Evolutionary conservation across 1,140 invertebrate genomes (phyloP), one percentile per base, ranked within the genome.

Genomic region (Prorops nasuta): DNA sequence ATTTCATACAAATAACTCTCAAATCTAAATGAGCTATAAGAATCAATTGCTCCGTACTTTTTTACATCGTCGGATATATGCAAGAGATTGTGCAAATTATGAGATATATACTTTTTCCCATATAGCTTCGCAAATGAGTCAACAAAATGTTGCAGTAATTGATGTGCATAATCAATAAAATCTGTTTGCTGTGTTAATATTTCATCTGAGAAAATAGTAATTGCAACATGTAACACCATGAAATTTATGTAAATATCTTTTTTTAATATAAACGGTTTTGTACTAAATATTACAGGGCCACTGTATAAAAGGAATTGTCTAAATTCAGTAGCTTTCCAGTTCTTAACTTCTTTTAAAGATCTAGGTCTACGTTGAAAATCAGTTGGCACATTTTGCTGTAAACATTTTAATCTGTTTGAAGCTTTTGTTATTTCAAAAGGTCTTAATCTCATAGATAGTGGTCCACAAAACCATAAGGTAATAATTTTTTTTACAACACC

Each of bases 311-410:
- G 16, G 48, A 64, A 53, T 42, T 44, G 34, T 16, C 59, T 36
- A 28, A 48, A 62, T 53, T 64, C 63, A 4, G 58, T 60, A n/a
- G 50, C 58, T 38, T 60, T 57, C 46, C 42, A 60, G 3, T 28
- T 22, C 14, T 45, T 44, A 9, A 55, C 35, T 32, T 41, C 43
- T 14, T 55, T 19, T 21, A 60, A 47, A 3, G 52, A 51, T 15
- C 56, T 18, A n/a, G 42, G 44, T 20, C 40, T 56, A 10, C 49
- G 18, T 2, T n/a, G 16, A 49, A 51, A 49, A 37, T 54, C 47
- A 21, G 14, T 7, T 1, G 52, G 46, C 6, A 45, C 32, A 16
- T 32, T 32, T 4, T 6, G 3, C 19, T 12, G 2, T 2, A 49
- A 3, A 41, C 4, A 3, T 10, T 21, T 18, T 10, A 51, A 41